Conservation (phyloP, 2,113 vertebrate species). For the Cettia cetti region DNA sequence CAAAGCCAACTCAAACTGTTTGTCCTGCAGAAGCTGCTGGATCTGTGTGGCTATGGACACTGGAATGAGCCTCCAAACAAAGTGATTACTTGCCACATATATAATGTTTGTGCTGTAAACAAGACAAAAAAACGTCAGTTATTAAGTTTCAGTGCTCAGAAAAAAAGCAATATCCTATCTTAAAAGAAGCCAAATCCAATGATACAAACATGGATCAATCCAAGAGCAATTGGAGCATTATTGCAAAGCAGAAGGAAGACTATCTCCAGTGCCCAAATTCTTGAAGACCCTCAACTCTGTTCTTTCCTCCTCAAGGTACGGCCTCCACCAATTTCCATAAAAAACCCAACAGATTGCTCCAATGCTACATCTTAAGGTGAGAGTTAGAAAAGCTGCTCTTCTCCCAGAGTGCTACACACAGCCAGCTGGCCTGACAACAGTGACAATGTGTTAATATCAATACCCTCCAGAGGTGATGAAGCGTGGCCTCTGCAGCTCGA, state of each 20-base stretch:
- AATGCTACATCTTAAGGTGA: background rate
- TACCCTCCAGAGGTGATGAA: constrained; percentile 96
- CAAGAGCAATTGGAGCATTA: background rate
- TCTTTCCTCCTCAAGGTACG: background rate
- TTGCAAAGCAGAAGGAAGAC: background rate
- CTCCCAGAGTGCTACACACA: background rate
- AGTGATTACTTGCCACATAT: constrained; percentile 98
- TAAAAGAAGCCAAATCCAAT: background rate
- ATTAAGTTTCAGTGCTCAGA: background rate
- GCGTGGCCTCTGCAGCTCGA: constrained; percentile 93
- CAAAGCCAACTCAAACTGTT: constrained; percentile 96
- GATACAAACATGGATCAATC: background rate
- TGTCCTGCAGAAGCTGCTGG: constrained; percentile 95
- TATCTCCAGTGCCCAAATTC: background rate
- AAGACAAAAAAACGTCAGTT: background rate
- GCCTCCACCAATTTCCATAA: background rate
- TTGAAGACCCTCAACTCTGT: background rate
- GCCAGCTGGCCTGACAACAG: background rate
- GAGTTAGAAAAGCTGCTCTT: background rate
- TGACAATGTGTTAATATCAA: background rate
- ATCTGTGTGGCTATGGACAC: constrained; percentile 97
- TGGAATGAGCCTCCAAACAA: constrained; percentile 96
- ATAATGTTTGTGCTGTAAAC: constrained; percentile 87
- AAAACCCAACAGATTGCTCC: background rate
- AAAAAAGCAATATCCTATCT: background rate